Base-by-base conservation (phyloP, 2,113 vertebrate species). In the Colossoma macropomum region DNA sequence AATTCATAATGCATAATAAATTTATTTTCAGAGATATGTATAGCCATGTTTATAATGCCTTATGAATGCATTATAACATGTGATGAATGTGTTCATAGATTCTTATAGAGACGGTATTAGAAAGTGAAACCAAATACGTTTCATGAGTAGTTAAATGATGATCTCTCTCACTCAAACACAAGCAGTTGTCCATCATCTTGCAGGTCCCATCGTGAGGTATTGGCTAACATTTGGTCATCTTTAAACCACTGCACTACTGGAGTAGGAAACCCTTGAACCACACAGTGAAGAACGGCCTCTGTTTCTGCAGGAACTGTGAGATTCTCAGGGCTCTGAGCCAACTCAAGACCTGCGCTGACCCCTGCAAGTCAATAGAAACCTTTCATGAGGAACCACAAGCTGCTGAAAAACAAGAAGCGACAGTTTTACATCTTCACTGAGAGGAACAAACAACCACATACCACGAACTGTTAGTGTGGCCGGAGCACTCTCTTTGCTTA, bases 171-270 rank as follows among this genome's bases (percentile, higher is more conserved):
- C 95, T 90, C 91, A 90, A 95, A 92, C 84, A 90, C 91, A 88
- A 95, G 92, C 84, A 95, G 90, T 89, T 94, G 94, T 79, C 94
- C 92, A 83, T 92, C 87, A 88, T 93, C 89, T 73, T 87, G 89
- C 23, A 94, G 82, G 77, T 83, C 90, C 85, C 90, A 88, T 81
- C 83, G 56, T 0, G 91, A 92, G 79, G 87, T 76, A 85, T 90
- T 90, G 0, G 82, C 83, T 87, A 95, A 88, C 54, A 85, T 86
- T 80, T 84, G 82, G 79, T 84, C 89, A 87, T 95, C 92, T 92
- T 94, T 95, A 91, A 94, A 95, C 95, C 95, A 95, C 76, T 89
- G 91, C 83, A 95, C 92, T 86, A 88, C 89, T 84, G 94, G 92
- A 91, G 90, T 84, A 13, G 93, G 93, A 80, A 90, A 92, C 72